Evolutionary conservation across 2,797 vertebrate genomes (phyloP).

Genomic region (Sebastes oblongus): DNA sequence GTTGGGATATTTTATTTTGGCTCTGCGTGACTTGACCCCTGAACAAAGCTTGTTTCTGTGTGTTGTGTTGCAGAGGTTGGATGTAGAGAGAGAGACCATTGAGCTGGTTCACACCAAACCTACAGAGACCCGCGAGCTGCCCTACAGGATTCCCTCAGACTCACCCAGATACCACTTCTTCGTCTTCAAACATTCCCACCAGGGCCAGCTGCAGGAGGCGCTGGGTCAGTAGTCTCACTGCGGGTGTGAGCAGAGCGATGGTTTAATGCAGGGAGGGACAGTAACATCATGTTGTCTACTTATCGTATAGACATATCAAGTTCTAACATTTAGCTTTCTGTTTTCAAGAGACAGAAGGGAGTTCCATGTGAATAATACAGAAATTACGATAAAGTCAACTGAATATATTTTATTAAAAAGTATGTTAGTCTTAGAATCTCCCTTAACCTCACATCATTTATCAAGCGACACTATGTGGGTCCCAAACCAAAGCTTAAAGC

Average conservation of each 20-base stretch:
- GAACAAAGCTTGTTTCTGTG: slow-evolving; percentile 22
- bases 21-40: slow-evolving; percentile 5
- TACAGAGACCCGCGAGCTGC: slow-evolving; percentile 90
- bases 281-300: not conserved
- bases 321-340: not conserved
- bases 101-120: slow-evolving; percentile 95
- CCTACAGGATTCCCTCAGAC: slow-evolving; percentile 91
- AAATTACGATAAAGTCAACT: not conserved
- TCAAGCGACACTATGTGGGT: not conserved
- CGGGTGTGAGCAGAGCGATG: not conserved
- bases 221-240: slow-evolving; percentile 85
- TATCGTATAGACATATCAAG: not conserved
- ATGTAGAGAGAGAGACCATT: slow-evolving; percentile 93
- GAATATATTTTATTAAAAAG: not conserved
- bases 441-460: not conserved
- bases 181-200: slow-evolving; percentile 93
- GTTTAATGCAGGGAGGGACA: not conserved
- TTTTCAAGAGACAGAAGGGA: not conserved
- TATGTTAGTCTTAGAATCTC: not conserved
- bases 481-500: not conserved
- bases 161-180: slow-evolving; percentile 97
- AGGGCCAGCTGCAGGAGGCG: slow-evolving; percentile 92
- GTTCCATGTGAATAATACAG: not conserved
- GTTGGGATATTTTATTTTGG: not conserved
- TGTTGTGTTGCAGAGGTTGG: slow-evolving; percentile 80